Evolutionary conservation across 2,888 invertebrate species (phyloP), one percentile per base, ranked within the genome.

Genomic region (Mamestra brassicae): DNA sequence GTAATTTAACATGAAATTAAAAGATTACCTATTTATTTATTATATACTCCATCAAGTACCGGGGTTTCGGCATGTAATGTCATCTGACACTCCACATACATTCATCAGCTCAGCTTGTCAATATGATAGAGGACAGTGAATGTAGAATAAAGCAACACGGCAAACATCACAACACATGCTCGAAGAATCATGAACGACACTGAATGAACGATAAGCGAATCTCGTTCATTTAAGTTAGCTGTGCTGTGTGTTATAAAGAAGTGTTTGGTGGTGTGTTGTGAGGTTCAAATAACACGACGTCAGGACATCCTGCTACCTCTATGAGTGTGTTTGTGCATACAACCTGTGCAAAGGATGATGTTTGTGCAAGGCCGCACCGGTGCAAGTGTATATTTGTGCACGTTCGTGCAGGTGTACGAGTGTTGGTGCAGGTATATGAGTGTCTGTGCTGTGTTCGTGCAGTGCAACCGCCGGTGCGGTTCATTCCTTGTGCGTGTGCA

Each of bases 181-280:
- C 65, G 61, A 60, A 68, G 13, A 50, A 78, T 8, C 5, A 17
- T 38, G 45, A 45, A 82, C 3, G 11, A 74, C 17, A 63, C 17
- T 42, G 17, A 45, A 62, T 54, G 26, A 57, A 52, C 57, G 10
- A 62, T 34, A 65, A 34, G 54, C 97, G 97, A 97, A 91, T 97
- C 96, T 93, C 45, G n/a, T 15, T n/a, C 10, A 11, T 36, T 52
- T 42, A 26, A 26, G 26, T 26, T 26, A 26, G 26, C 38, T 38
- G 38, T 38, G 38, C 38, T 38, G 42, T 15, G 52, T 60, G 38
- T n/a, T 78, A 38, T n/a, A 36, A 38, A 8, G 7, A 26, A 17
- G 8, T 76, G 55, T 57, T 10, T 54, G 10, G 26, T 26, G 26
- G 26, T 26, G 26, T 26, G 26, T 26, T 26, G 26, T 26, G 26